Conservation (phyloP, 2,797 vertebrate species). For the Xerus rutilus region DNA sequence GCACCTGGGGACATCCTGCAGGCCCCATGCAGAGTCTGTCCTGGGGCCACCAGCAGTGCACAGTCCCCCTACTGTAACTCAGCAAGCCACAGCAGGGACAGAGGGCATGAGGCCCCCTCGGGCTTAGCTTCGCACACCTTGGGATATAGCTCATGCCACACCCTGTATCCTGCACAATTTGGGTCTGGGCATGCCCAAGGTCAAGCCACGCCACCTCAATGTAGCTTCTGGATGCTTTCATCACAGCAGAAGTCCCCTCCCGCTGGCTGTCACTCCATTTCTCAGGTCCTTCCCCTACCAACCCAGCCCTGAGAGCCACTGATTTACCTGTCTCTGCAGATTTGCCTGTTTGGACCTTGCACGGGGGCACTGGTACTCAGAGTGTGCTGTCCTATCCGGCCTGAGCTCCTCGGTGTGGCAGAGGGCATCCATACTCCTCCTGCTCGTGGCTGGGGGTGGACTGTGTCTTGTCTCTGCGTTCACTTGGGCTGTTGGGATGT, state of each 20-base stretch:
- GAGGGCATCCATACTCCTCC: too few species aligned
- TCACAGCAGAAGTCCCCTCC: too few species aligned
- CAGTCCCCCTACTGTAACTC: too few species aligned
- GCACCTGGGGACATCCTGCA: not conserved
- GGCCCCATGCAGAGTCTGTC: not conserved
- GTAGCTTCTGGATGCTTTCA: not conserved
- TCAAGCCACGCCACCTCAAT: too few species aligned
- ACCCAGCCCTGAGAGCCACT: too few species aligned
- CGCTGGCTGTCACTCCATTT: not conserved
- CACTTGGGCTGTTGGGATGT: not conserved
- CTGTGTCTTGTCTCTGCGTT: accelerated
- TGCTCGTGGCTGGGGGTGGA: not conserved
- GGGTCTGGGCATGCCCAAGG: not conserved
- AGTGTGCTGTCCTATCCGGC: too few species aligned
- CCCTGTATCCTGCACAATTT: too few species aligned
- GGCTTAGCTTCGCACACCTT: not conserved
- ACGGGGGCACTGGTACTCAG: too few species aligned
- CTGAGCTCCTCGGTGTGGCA: not conserved
- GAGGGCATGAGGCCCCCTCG: not conserved
- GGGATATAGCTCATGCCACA: too few species aligned
- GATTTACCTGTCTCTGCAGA: not conserved
- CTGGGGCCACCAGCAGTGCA: not conserved
- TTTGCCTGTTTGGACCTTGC: too few species aligned
- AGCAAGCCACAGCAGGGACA: not conserved
- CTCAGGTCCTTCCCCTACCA: not conserved